Conservation (phyloP, 2,113 vertebrate species). For the Theristicus caerulescens region DNA sequence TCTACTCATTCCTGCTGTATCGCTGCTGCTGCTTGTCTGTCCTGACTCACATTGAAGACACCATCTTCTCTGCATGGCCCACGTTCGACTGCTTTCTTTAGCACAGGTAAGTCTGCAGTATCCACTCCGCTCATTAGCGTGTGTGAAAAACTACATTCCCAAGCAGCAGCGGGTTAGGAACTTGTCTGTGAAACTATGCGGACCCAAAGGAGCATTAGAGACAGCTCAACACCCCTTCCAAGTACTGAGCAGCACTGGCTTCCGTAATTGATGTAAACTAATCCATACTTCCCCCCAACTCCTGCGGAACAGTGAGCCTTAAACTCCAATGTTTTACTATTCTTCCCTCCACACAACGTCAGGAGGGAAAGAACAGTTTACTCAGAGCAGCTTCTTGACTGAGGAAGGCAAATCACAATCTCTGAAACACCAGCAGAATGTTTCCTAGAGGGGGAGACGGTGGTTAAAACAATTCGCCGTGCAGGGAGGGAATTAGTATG, state of each 20-base stretch:
- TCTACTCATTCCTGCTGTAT: background rate
- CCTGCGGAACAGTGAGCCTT: background rate
- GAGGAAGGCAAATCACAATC: background rate
- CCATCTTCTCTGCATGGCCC: rapidly evolving
- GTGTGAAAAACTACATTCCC: background rate
- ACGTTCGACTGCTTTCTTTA: background rate
- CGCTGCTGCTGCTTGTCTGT: background rate
- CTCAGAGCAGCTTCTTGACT: background rate
- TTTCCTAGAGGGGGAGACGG: background rate
- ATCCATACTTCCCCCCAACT: background rate
- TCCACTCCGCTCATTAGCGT: background rate
- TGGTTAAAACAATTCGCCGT: background rate
- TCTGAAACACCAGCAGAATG: background rate
- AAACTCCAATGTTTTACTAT: background rate
- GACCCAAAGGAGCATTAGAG: background rate
- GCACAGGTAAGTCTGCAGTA: background rate
- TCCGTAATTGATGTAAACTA: background rate
- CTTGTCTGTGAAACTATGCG: background rate
- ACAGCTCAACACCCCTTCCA: background rate
- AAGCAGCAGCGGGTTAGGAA: background rate
- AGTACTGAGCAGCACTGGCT: background rate
- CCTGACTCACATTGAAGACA: background rate
- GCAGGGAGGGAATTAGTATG: background rate
- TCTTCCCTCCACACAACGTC: background rate
- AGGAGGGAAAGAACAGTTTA: background rate